Percentiles rank a stretch among this genome's conserved stretches.
Evolutionary conservation across 2,113 vertebrate species (phyloP).

Genomic region (Motacilla tschutschensis): DNA sequence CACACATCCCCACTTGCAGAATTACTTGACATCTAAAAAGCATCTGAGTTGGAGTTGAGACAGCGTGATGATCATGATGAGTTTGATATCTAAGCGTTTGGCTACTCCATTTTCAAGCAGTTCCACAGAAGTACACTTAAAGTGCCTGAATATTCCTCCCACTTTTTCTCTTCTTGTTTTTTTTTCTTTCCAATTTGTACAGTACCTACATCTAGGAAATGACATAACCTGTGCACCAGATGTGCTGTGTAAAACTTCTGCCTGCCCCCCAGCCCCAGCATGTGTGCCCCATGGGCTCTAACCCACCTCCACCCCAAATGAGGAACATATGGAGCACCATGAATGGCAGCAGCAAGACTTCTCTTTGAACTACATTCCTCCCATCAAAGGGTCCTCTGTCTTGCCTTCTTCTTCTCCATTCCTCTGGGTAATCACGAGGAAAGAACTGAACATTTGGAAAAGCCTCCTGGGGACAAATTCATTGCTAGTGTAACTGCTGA

Average conservation of each 20-base stretch:
- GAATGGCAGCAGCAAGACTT: constrained; percentile 35
- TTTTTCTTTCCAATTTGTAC: not conserved
- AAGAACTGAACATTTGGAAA: constrained; percentile 29
- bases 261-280: constrained; percentile 17
- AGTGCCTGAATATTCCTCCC: constrained; percentile 30
- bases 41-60: constrained; percentile 15
- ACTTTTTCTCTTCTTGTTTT: not conserved
- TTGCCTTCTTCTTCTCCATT: constrained; percentile 8
- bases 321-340: constrained; percentile 49
- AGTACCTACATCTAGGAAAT: not conserved
- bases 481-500: constrained; percentile 31
- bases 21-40: constrained; percentile 50
- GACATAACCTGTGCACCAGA: constrained; percentile 31
- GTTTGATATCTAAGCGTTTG: not conserved
- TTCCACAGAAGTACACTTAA: not conserved
- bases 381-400: constrained; percentile 53
- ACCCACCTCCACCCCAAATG: constrained; percentile 43
- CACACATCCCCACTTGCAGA: not conserved
- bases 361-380: constrained; percentile 13
- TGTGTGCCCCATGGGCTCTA: not conserved
- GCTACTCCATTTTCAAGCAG: constrained; percentile 23
- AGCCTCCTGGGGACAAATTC: constrained; percentile 53
- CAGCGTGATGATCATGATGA: constrained; percentile 4
- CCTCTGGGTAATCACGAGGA: constrained; percentile 42
- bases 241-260: constrained; percentile 20